These are phyloP conservation scores for Crax fasciolata DNA, from an alignment of 2,797 vertebrate genomes.

Conservation along the genomic window DNA sequence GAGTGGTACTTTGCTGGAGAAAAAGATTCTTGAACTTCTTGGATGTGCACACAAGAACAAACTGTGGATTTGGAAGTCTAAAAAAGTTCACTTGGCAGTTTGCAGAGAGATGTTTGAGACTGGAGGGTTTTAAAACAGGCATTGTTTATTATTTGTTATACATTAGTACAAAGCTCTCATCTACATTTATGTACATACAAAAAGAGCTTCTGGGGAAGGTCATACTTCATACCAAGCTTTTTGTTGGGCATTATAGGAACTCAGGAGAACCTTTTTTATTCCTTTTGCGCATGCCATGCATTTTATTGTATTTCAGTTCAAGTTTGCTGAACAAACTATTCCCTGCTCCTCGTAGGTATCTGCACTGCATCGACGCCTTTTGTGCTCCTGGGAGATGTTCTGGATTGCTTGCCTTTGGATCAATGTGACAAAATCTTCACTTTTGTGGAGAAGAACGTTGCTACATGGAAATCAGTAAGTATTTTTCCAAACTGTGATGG, in stretches of 20 bases:
- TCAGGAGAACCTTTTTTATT: not conserved
- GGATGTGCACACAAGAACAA: not conserved
- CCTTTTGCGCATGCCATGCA: not conserved
- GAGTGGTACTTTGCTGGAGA: not conserved
- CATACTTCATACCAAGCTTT: not conserved
- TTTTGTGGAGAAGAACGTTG: constrained; percentile 98
- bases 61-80: not conserved
- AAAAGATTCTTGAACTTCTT: not conserved
- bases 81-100: not conserved
- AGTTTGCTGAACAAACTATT: not conserved
- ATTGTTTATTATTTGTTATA: not conserved
- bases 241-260: not conserved
- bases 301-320: not conserved
- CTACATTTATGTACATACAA: not conserved
- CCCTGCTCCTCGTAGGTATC: constrained; percentile 85
- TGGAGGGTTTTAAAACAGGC: not conserved
- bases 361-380: constrained; percentile 97
- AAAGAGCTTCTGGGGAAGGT: not conserved
- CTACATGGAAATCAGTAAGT: constrained; percentile 97
- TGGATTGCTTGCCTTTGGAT: constrained; percentile 97
- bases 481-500: not conserved
- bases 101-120: not conserved
- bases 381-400: constrained; percentile 93
- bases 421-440: constrained; percentile 97
- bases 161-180: not conserved